Conservation (phyloP, 2,797 vertebrate genomes). For the Molossus alvarezi region DNA sequence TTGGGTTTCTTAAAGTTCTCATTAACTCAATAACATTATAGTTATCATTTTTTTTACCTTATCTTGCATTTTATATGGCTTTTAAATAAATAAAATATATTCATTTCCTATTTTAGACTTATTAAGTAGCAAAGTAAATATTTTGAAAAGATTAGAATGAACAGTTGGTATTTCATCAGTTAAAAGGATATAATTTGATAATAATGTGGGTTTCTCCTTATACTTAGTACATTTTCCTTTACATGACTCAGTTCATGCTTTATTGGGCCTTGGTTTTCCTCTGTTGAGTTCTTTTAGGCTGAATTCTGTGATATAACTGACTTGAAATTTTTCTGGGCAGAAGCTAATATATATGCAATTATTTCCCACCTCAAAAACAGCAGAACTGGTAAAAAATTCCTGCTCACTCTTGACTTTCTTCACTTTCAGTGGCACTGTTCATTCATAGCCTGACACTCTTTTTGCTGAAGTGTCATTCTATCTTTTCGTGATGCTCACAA, state of each 20-base stretch:
- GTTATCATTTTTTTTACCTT: slow-evolving; percentile 18
- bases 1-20: not conserved
- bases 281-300: not conserved
- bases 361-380: not conserved
- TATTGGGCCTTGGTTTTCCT: not conserved
- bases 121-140: slow-evolving; percentile 23
- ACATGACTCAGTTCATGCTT: not conserved
- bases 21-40: slow-evolving; percentile 3
- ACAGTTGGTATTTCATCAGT: slow-evolving; percentile 26
- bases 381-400: not conserved
- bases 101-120: not conserved
- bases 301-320: not conserved
- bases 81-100: slow-evolving; percentile 31
- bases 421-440: not conserved
- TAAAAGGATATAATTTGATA: slow-evolving; percentile 23
- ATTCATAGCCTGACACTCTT: not conserved
- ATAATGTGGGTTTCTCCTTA: slow-evolving; percentile 38
- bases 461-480: not conserved
- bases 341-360: not conserved
- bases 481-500: not conserved
- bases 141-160: not conserved
- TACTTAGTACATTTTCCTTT: not conserved
- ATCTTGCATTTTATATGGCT: not conserved
- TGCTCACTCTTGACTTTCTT: not conserved
- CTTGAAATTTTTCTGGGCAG: not conserved